These are phyloP conservation scores for Misgurnus anguillicaudatus DNA, from an alignment of 2,113 vertebrate genomes.

Conservation along the genomic window DNA sequence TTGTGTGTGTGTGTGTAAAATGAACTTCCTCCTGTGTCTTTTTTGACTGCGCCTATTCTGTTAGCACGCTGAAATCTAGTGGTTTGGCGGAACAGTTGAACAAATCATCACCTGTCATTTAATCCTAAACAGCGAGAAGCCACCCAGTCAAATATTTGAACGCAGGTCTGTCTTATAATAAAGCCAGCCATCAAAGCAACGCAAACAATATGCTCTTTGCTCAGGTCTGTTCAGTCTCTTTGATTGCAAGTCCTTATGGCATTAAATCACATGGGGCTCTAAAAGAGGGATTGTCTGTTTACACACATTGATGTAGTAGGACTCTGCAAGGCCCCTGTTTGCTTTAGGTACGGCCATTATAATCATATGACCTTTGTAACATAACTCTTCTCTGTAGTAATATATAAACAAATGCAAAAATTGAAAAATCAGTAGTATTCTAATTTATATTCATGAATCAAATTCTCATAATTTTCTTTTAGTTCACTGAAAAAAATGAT, in stretches of 20 bases:
- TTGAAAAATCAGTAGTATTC: neutral
- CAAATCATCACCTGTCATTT: constrained; percentile 24
- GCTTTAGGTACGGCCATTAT: constrained; percentile 18
- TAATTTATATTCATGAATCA: neutral
- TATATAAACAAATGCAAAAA: constrained; percentile 9
- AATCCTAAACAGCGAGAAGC: constrained; percentile 2
- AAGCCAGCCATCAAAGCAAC: neutral
- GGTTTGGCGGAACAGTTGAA: neutral
- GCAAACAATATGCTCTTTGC: neutral
- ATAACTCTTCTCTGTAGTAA: neutral
- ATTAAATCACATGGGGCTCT: neutral
- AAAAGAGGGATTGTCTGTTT: constrained; percentile 37
- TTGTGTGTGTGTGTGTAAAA: constrained; percentile 16
- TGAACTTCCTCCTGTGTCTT: constrained; percentile 21
- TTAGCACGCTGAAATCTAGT: constrained; percentile 23
- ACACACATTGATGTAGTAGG: constrained; percentile 3
- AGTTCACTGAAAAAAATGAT: constrained; percentile 2
- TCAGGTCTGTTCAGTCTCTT: neutral
- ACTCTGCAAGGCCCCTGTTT: constrained; percentile 24
- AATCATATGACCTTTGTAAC: constrained; percentile 20
- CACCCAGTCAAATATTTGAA: constrained; percentile 26
- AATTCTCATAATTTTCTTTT: neutral
- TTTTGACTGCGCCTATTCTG: constrained; percentile 4
- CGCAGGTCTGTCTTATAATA: neutral
- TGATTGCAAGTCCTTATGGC: neutral